These are phyloP conservation scores for Diorhabda elongata DNA, from an alignment of 1,140 invertebrate species.

Conservation along the genomic window DNA sequence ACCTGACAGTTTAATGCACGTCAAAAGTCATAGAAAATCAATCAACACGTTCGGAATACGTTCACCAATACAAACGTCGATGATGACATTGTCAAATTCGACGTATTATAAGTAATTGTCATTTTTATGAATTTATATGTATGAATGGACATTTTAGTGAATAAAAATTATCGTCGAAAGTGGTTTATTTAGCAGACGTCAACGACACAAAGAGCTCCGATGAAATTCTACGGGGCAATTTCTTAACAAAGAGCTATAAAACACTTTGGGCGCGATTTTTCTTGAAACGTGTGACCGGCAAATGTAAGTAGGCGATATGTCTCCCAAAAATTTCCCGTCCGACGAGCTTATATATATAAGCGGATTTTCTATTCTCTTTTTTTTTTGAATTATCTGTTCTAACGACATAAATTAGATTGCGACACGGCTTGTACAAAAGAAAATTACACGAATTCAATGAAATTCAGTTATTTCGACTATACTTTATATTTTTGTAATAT, in stretches of 20 bases:
- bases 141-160: no score
- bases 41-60: no score
- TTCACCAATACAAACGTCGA: no score
- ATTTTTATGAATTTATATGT: no score
- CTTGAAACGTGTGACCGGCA: constrained; percentile 1
- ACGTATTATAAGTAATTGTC: no score
- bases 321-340: constrained; percentile 10
- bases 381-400: constrained; percentile 8
- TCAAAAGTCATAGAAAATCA: no score
- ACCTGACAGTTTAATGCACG: no score
- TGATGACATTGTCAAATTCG: no score
- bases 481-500: no score
- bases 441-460: no score
- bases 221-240: not conserved
- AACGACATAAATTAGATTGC: constrained; percentile 4
- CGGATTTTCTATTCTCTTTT: constrained; percentile 1
- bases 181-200: not conserved
- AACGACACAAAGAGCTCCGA: not conserved
- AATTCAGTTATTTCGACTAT: no score
- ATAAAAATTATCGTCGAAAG: not conserved
- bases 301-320: constrained; percentile 15
- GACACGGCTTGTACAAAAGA: no score
- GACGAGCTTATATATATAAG: constrained; percentile 6
- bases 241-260: constrained; percentile 1
- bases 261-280: constrained; percentile 4